Conservation (phyloP, 2,113 vertebrate species). For the Brachypteracias leptosomus region DNA sequence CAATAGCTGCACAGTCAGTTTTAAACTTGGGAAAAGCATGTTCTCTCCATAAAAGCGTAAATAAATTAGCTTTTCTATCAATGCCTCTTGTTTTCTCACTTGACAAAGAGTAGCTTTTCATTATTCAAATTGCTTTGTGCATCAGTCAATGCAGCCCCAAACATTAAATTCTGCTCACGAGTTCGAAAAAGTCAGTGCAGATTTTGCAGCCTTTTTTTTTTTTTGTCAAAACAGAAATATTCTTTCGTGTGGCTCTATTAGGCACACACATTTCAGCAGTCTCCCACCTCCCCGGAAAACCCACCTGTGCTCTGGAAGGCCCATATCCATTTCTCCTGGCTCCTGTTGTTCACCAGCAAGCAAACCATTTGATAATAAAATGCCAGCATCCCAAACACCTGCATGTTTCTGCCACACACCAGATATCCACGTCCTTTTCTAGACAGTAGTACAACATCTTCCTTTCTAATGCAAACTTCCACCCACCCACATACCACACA, state of each 20-base stretch:
- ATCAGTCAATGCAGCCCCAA: slow-evolving; percentile 6
- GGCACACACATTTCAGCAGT: background rate
- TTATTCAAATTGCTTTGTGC: background rate
- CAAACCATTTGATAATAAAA: background rate
- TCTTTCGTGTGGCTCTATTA: background rate
- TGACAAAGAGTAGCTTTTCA: slow-evolving; percentile 28
- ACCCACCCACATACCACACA: background rate
- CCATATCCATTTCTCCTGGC: background rate
- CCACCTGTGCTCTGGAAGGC: background rate
- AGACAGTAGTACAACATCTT: slow-evolving; percentile 29
- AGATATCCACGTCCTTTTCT: background rate
- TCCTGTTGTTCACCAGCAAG: background rate
- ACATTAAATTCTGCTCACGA: slow-evolving; percentile 8
- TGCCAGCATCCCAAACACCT: slow-evolving; percentile 31
- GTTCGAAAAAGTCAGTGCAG: background rate
- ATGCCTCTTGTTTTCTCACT: background rate
- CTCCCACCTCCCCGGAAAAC: background rate
- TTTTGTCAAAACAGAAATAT: background rate
- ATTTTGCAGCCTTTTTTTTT: background rate
- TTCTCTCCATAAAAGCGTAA: slow-evolving; percentile 15
- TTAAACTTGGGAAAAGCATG: background rate
- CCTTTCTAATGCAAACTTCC: slow-evolving; percentile 57
- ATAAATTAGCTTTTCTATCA: slow-evolving; percentile 41
- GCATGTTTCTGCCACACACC: background rate
- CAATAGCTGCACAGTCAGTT: background rate